Conservation (phyloP, 2,797 vertebrate genomes). For the Phalanger gymnotis region DNA sequence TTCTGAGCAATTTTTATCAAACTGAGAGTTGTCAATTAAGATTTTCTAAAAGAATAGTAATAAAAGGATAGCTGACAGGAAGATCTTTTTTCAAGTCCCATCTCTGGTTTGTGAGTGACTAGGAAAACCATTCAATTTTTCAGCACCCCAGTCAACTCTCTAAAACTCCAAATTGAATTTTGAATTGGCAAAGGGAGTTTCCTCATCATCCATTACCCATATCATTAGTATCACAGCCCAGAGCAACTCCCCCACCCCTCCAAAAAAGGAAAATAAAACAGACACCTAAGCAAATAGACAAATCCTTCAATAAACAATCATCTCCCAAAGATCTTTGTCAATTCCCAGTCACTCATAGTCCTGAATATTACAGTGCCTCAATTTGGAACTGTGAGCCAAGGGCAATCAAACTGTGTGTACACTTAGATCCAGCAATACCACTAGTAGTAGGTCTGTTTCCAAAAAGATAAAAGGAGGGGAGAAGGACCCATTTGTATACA, state of each 20-base stretch:
- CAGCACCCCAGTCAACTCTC: neutral
- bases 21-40: neutral
- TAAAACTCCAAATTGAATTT: neutral
- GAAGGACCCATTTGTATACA: neutral
- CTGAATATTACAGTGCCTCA: neutral
- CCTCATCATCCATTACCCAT: neutral
- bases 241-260: neutral
- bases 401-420: neutral
- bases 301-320: neutral
- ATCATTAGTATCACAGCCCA: neutral
- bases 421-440: neutral
- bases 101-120: neutral
- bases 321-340: neutral
- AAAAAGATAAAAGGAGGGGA: neutral
- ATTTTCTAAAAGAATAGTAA: neutral
- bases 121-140: neutral
- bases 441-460: neutral
- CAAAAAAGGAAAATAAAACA: neutral
- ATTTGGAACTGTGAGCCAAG: neutral
- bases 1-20: neutral
- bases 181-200: neutral
- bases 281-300: neutral
- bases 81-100: neutral
- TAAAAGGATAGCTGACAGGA: neutral
- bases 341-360: neutral